These are phyloP conservation scores for Dasypus novemcinctus DNA, from an alignment of 2,113 vertebrate species.

Conservation along the genomic window DNA sequence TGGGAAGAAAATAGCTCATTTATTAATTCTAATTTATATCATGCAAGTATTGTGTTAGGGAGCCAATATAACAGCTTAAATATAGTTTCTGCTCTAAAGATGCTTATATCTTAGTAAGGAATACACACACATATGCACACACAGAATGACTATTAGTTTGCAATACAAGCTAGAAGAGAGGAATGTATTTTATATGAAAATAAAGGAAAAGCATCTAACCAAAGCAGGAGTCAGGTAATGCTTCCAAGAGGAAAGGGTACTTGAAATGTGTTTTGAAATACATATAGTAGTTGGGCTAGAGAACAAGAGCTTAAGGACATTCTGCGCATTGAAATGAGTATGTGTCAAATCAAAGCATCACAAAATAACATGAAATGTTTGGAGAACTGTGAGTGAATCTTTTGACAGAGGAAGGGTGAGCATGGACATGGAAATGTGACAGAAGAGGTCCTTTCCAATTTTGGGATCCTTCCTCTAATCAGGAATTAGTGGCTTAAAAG, in stretches of 20 bases:
- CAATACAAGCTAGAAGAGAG: not conserved
- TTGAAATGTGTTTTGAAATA: not conserved
- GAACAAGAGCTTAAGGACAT: not conserved
- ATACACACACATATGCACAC: not conserved
- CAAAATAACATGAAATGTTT: not conserved
- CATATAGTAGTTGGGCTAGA: not conserved
- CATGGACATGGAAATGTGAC: not conserved
- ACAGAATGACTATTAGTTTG: not conserved
- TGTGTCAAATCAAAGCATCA: not conserved
- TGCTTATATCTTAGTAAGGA: not conserved
- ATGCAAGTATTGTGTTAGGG: not conserved
- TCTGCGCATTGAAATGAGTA: not conserved
- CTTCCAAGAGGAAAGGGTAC: not conserved
- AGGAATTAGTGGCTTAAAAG: not conserved
- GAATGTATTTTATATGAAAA: not conserved
- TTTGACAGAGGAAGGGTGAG: not conserved
- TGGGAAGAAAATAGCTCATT: not conserved
- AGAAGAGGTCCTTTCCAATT: rapidly evolving
- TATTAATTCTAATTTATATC: not conserved
- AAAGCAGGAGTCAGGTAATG: not conserved
- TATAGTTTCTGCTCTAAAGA: not conserved
- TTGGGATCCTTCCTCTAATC: not conserved
- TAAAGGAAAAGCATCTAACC: not conserved
- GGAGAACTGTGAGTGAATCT: not conserved
- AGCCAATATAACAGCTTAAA: not conserved